Conservation (phyloP, 2,888 invertebrate species). For the Andrena marginata region DNA sequence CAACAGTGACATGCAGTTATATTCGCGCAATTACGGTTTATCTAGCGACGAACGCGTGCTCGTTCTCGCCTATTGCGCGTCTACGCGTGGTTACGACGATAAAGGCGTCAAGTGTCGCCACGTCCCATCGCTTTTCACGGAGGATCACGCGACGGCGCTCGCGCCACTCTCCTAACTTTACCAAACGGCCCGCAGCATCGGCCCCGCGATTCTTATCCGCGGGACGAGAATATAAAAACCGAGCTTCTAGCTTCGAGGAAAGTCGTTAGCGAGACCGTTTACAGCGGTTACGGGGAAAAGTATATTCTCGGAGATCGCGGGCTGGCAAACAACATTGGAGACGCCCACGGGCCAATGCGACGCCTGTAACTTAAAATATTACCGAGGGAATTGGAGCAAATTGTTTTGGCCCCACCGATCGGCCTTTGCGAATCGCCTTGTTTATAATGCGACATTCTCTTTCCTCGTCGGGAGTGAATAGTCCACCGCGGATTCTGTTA, state of each 20-base stretch:
- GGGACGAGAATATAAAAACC: background rate
- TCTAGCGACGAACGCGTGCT: constrained; percentile 47
- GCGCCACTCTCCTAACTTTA: background rate
- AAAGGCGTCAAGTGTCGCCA: constrained; percentile 40
- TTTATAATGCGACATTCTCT: no score
- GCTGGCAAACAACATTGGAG: background rate
- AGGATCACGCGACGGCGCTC: constrained; percentile 10
- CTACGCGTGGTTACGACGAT: constrained; percentile 47
- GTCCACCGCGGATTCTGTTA: no score
- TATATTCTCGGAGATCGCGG: background rate
- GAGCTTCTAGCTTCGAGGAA: background rate
- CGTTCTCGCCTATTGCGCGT: constrained; percentile 38
- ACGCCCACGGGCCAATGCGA: background rate
- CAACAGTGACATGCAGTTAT: constrained; percentile 60
- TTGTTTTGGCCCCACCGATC: background rate
- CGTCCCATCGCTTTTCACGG: constrained; percentile 22
- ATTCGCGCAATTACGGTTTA: constrained; percentile 61
- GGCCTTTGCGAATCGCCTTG: background rate
- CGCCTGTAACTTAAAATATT: constrained; percentile 10
- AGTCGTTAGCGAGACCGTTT: constrained; percentile 5
- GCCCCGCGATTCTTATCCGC: background rate
- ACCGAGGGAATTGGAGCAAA: constrained; percentile 4
- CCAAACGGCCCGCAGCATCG: constrained; percentile 1
- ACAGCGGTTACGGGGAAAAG: background rate
- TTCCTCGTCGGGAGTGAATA: no score